Evolutionary conservation across 2,888 invertebrate genomes (phyloP).

Genomic region (Trisateles emortualis): DNA sequence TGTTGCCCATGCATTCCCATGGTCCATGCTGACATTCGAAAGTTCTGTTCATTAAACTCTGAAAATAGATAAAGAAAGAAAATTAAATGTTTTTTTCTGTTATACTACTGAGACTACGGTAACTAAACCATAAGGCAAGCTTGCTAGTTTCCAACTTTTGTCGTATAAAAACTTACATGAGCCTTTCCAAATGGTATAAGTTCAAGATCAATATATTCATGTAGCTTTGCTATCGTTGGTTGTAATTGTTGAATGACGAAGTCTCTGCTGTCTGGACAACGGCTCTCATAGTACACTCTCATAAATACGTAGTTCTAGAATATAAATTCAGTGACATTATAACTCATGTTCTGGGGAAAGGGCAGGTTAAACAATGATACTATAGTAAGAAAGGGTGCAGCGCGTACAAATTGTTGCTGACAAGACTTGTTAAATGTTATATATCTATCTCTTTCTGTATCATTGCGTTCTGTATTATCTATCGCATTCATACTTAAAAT

Average conservation of each 20-base stretch:
- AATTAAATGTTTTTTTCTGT: too few species aligned
- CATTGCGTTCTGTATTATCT: too few species aligned
- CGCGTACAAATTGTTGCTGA: too few species aligned
- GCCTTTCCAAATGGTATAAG: slow-evolving; percentile 90
- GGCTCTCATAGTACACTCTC: slow-evolving; percentile 72
- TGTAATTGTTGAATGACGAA: slow-evolving; percentile 86
- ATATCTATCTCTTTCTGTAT: too few species aligned
- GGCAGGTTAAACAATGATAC: too few species aligned
- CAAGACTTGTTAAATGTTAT: too few species aligned
- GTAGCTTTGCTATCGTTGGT: slow-evolving; percentile 79
- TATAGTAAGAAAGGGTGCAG: too few species aligned
- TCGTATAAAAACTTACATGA: slow-evolving; percentile 78
- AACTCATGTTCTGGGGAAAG: too few species aligned
- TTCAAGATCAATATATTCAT: slow-evolving; percentile 78
- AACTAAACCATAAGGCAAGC: too few species aligned
- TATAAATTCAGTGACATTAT: not conserved
- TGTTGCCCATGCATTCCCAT: not conserved
- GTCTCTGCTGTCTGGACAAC: slow-evolving; percentile 87
- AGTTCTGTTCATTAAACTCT: not conserved
- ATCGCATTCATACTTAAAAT: too few species aligned
- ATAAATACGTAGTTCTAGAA: not conserved
- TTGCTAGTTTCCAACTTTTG: too few species aligned
- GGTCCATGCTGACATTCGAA: not conserved
- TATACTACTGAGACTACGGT: too few species aligned
- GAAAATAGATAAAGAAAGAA: not conserved